Percentiles rank a stretch among this genome's conserved stretches.
phyloP scores from a whole-genome alignment of 1,140 invertebrate genomes.

The Diabrotica undecimpunctata region DNA sequence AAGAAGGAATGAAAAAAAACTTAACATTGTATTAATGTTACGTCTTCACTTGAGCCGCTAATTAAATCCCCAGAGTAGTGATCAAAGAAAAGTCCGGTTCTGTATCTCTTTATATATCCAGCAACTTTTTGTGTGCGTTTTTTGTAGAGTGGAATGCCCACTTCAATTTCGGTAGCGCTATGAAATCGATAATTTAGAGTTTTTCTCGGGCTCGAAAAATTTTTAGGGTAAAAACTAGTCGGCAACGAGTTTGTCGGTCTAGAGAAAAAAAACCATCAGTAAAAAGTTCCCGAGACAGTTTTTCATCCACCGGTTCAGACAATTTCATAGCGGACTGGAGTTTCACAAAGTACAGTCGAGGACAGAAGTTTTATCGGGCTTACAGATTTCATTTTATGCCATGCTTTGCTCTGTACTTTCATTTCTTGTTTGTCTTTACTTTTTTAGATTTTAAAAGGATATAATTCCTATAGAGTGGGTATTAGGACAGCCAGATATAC shows the following conservation, averaged over 20 bases:
- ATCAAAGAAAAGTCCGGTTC: background rate
- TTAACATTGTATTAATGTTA: too few relatives aligned
- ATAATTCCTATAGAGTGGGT: too few relatives aligned
- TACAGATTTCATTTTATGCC: background rate
- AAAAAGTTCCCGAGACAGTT: conserved; percentile 41
- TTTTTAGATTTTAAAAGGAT: too few relatives aligned
- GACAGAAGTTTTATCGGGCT: conserved; percentile 12
- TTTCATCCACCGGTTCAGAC: conserved; percentile 34
- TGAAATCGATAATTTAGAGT: conserved; percentile 42
- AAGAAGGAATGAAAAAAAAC: too few relatives aligned
- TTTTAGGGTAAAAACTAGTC: conserved; percentile 41
- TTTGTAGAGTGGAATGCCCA: conserved; percentile 35
- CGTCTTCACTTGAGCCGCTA: too few relatives aligned
- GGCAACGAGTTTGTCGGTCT: conserved; percentile 40
- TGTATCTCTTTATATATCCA: conserved; percentile 18
- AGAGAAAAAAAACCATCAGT: conserved; percentile 34
- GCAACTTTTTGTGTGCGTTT: conserved; percentile 30
- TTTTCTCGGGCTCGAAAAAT: conserved; percentile 37
- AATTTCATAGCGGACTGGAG: conserved; percentile 23
- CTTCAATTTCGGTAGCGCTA: conserved; percentile 39
- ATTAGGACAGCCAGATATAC: too few relatives aligned
- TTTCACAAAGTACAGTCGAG: conserved; percentile 15
- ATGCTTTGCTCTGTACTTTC: background rate
- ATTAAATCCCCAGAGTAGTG: too few relatives aligned
- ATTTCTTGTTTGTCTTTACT: too few relatives aligned